Conservation (phyloP, 2,797 vertebrate species). For the Myotis planiceps region DNA sequence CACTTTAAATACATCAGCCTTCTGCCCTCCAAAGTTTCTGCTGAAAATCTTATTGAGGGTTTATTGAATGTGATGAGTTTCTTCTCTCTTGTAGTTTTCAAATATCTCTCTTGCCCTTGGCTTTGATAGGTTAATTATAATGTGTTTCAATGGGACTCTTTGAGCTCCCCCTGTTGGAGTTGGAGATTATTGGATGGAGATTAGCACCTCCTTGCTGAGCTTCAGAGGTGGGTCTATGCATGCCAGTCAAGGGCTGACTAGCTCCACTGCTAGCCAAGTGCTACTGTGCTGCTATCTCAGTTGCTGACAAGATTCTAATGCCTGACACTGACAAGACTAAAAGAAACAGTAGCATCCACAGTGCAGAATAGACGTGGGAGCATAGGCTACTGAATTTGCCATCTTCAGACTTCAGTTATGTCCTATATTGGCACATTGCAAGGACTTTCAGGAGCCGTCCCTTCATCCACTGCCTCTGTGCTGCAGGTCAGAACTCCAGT, state of each 20-base stretch:
- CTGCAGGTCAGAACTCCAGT: not conserved
- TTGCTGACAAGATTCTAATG: not conserved
- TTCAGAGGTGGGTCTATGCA: not conserved
- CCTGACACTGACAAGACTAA: not conserved
- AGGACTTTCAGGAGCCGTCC: not conserved
- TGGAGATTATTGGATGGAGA: not conserved
- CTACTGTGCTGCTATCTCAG: rapidly evolving
- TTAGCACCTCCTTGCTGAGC: not conserved
- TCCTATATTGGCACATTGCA: not conserved
- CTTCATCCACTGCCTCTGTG: not conserved
- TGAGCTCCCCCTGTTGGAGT: not conserved
- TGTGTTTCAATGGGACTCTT: not conserved
- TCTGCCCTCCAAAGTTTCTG: not conserved
- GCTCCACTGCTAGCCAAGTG: not conserved
- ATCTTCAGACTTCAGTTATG: not conserved
- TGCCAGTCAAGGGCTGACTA: too few relatives aligned
- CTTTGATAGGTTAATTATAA: not conserved
- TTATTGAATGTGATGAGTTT: not conserved
- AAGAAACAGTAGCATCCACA: not conserved
- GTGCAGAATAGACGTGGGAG: not conserved
- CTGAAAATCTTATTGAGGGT: not conserved
- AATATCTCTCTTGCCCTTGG: not conserved
- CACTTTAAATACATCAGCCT: not conserved
- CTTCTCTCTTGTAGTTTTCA: not conserved
- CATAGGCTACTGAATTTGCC: not conserved